These are phyloP conservation scores for Eugnorisma glareosa DNA, from an alignment of 2,888 invertebrate species.

Conservation along the genomic window DNA sequence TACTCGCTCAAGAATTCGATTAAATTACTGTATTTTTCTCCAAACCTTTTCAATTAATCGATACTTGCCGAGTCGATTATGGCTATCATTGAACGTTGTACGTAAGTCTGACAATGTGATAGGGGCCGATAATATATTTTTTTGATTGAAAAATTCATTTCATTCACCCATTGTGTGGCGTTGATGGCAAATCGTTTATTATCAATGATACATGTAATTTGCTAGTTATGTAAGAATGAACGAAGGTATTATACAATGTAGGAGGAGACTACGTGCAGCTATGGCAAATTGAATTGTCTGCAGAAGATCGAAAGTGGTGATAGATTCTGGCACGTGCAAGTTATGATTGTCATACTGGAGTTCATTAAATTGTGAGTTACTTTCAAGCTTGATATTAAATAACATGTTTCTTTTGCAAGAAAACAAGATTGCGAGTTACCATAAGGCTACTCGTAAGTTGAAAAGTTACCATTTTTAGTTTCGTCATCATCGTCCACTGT, in stretches of 20 bases:
- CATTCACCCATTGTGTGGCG: slow-evolving; percentile 68
- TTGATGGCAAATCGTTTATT: slow-evolving; percentile 64
- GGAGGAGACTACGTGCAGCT: slow-evolving; percentile 42
- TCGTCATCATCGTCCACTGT: too few species aligned
- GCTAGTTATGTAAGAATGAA: slow-evolving; percentile 60
- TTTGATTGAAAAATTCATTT: slow-evolving; percentile 72
- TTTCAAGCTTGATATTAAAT: slow-evolving; percentile 10
- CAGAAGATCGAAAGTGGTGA: slow-evolving; percentile 47
- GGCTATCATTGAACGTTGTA: slow-evolving; percentile 64
- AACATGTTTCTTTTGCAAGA: not conserved
- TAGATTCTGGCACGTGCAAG: slow-evolving; percentile 27
- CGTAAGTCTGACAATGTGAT: slow-evolving; percentile 72
- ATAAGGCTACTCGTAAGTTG: not conserved
- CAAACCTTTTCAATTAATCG: slow-evolving; percentile 72
- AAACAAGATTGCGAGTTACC: not conserved
- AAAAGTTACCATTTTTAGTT: not conserved
- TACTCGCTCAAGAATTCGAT: slow-evolving; percentile 78
- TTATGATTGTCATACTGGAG: slow-evolving; percentile 2
- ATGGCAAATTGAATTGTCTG: slow-evolving; percentile 57
- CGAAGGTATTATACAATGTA: slow-evolving; percentile 49
- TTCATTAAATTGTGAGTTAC: slow-evolving; percentile 20
- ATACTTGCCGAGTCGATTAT: slow-evolving; percentile 73
- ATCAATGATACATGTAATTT: slow-evolving; percentile 60
- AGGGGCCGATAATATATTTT: slow-evolving; percentile 70
- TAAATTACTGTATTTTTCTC: slow-evolving; percentile 77